phyloP scores from a whole-genome alignment of 2,888 invertebrate species.

The Shargacucullia verbasci region DNA sequence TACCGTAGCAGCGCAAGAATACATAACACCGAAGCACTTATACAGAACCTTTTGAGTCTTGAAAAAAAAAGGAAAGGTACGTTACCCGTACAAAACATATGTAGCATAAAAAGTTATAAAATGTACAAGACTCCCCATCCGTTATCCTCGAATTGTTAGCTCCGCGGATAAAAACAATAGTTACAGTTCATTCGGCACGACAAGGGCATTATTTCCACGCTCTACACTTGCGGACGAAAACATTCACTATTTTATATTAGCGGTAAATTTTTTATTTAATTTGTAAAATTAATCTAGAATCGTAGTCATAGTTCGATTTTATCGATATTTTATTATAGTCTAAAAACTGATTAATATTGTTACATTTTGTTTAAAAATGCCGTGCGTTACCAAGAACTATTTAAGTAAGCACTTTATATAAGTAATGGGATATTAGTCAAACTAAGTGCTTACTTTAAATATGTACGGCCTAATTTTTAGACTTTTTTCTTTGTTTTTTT shows the following conservation, averaged over 20 bases:
- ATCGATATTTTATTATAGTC: too few species aligned
- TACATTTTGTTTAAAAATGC: too few species aligned
- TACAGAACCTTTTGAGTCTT: constrained; percentile 26
- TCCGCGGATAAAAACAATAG: constrained; percentile 72
- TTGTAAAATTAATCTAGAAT: too few species aligned
- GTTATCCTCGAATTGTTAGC: constrained; percentile 51
- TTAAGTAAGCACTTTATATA: neutral
- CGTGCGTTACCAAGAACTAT: too few species aligned
- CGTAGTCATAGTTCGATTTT: too few species aligned
- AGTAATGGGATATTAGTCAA: constrained; percentile 5
- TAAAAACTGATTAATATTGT: too few species aligned
- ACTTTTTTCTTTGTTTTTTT: neutral
- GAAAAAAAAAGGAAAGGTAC: constrained; percentile 21
- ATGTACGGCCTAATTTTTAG: neutral
- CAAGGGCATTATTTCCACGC: constrained; percentile 69
- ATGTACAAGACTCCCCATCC: constrained; percentile 49
- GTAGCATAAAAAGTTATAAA: constrained; percentile 49
- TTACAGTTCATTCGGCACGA: constrained; percentile 76
- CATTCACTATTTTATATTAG: constrained; percentile 6
- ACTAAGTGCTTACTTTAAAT: neutral
- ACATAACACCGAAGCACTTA: constrained; percentile 3
- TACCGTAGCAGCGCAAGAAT: constrained; percentile 3
- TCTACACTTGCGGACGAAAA: constrained; percentile 62
- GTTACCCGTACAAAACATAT: constrained; percentile 34
- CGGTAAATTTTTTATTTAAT: too few species aligned